Base-by-base conservation (phyloP, 2,797 vertebrate species). In the Girardinus metallicus region DNA sequence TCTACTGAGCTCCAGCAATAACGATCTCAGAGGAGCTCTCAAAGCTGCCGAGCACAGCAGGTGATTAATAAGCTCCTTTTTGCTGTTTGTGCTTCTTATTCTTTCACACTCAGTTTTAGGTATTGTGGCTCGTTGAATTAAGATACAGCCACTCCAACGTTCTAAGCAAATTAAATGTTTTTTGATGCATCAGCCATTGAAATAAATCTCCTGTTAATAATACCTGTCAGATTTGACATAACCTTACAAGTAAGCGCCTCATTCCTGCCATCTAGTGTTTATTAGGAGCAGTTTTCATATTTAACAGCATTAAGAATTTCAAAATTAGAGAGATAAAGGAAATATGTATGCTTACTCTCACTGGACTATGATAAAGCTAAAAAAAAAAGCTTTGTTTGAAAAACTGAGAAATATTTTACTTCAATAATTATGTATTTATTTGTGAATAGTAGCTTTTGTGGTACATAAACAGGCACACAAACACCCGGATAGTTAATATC, bases 1-100 rank as follows among this genome's bases (percentile, higher is more conserved):
- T 88, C 80, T 93, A 91, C 93, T 92, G 93, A 94, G 77, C 73
- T 68, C 4, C 34, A 87, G 74, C 18, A 13, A 85, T 82, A 85
- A 86, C 31, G 46, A 70, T 77, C 91, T 91, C 88, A 73, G 79
- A 80, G 89, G 87, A 86, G 77, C 74, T 79, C 62, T 83, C 80
- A 78, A 88, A 93, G 83, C 77, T 91, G 89, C 84, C 41, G 85
- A 92, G 87, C 89, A 73, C 88, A 90, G 93, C 88, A 90, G 79
- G 79, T 79, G 83, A 92, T 85, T 87, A 88, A 89, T 80, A 87
- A 83, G 82, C 82, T 85, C 51, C 29, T 82, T 84, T 74, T 75
- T 43, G 80, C 78, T 87, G 84, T 86, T 88, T 81, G 84, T 83
- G 81, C 84, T 47, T 87, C 74, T 74, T 71, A 62, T 44, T 66